Conservation (phyloP, 2,113 vertebrate species). For the Colistium nudipinnis region DNA sequence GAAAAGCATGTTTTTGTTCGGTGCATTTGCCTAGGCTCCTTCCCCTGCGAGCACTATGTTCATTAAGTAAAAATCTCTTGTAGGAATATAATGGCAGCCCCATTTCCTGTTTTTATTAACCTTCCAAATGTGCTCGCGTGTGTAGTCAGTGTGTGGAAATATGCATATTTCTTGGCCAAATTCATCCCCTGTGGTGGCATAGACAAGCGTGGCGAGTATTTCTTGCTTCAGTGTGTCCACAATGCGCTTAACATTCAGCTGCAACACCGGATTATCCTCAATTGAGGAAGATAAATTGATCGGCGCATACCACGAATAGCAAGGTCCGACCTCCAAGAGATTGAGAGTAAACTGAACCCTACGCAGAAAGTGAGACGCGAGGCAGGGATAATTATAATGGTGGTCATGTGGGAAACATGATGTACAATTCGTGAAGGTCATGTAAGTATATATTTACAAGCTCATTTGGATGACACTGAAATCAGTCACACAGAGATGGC, state of each 20-base stretch:
- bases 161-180: background rate
- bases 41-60: conserved; percentile 9
- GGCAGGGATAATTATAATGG: conserved; percentile 13
- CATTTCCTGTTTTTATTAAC: background rate
- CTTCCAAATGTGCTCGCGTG: too few species aligned
- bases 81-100: background rate
- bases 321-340: conserved; percentile 9
- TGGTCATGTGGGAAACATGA: background rate
- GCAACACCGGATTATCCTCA: background rate
- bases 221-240: background rate
- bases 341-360: conserved; percentile 27
- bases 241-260: background rate
- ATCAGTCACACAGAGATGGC: background rate
- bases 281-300: conserved; percentile 6
- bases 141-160: background rate
- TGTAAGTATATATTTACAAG: background rate
- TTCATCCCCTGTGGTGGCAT: background rate
- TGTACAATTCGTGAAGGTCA: background rate
- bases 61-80: conserved; percentile 11
- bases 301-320: conserved; percentile 12
- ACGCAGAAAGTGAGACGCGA: conserved; percentile 21
- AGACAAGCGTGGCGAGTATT: background rate
- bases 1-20: conserved; percentile 7
- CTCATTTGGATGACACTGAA: background rate
- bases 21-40: conserved; percentile 4